Percentiles rank a stretch among this genome's conserved stretches.
phyloP scores from a whole-genome alignment of 2,797 vertebrate genomes.

The Okamejei kenojei region DNA sequence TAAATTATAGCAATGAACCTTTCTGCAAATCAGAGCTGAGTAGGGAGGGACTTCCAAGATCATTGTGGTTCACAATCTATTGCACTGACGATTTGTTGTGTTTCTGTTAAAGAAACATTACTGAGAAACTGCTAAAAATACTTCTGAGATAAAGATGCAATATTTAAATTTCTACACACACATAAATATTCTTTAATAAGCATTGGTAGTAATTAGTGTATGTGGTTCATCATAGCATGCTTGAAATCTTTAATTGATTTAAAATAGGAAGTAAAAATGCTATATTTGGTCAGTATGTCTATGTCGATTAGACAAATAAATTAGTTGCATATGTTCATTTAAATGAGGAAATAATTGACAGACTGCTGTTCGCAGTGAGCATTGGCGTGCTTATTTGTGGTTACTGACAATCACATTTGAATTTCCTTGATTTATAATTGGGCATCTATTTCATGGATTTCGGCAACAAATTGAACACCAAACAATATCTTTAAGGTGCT shows the following conservation, averaged over 20 bases:
- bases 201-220: background rate
- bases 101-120: conserved; percentile 1
- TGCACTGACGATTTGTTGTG: background rate
- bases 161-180: background rate
- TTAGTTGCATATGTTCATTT: background rate
- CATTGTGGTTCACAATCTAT: conserved; percentile 23
- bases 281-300: background rate
- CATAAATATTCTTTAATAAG: background rate
- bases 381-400: background rate
- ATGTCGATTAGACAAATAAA: background rate
- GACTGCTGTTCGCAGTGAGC: background rate
- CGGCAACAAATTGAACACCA: background rate
- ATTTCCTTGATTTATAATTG: background rate
- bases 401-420: background rate
- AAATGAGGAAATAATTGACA: background rate
- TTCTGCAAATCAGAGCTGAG: conserved; percentile 14
- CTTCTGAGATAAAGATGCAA: background rate
- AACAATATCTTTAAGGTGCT: background rate
- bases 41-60: conserved; percentile 22
- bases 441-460: background rate
- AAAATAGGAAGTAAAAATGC: background rate
- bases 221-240: background rate
- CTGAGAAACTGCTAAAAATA: background rate
- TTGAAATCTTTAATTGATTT: background rate
- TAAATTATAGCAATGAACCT: conserved; percentile 24